Base-by-base conservation (phyloP, 2,888 invertebrate genomes). In the Xylophagus ater region DNA sequence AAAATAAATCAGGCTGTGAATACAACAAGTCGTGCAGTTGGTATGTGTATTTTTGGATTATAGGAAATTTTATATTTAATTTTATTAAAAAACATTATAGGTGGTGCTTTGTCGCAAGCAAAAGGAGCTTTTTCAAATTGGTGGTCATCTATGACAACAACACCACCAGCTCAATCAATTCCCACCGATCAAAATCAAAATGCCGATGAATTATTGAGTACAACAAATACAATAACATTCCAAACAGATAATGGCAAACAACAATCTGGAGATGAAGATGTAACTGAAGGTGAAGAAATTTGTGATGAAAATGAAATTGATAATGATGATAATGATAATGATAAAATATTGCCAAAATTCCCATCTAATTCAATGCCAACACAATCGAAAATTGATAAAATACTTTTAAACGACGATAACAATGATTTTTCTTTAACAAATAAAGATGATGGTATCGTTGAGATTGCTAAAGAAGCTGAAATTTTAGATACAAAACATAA, bases 1-100 rank as follows among this genome's bases (percentile, higher is more conserved):
- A 92, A 92, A 65, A 72, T 94, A 44, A 92, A 90, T 54, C 89
- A 90, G 57, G 93, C 93, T 1, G 88, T 94, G 60, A 80, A 80
- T 37, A 84, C 81, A 45, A 93, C 94, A 2, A 89, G 92, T 19
- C 78, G 88, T 54, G 92, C 87, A 20, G 90, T 94, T 34, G 86
- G 77, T 54, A 35, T 48, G 49, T 46, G 24, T n/a, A n/a, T n/a
- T n/a, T 26, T 26, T 26, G 10, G 10, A 4, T 26, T 10, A 9
- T 13, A 26, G 6, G 4, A 9, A 9, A 12, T 4, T n/a, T 4
- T 6, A 18, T 3, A n/a, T 15, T 19, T 25, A 6, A 31, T 33
- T 10, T 34, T 23, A 32, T 14, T n/a, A 8, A 14, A 12, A n/a
- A 17, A 23, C 20, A 65, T 65, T 12, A 61, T 65, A 69, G 85